Evolutionary conservation across 2,888 invertebrate species (phyloP).

Genomic region (Euclidia mi): DNA sequence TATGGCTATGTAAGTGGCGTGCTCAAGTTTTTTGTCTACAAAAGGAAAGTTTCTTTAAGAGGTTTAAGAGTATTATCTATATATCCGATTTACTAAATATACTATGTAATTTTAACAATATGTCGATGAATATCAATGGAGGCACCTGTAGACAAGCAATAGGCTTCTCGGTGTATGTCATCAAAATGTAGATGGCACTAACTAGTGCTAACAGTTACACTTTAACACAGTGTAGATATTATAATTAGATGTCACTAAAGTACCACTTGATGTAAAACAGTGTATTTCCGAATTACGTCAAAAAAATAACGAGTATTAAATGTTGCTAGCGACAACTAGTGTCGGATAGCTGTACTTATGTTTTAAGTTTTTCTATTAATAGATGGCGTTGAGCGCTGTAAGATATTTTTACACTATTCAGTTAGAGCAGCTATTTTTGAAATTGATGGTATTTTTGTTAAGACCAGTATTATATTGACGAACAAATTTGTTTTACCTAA

Average conservation of each 20-base stretch:
- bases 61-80: too few relatives aligned
- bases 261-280: constrained; percentile 27
- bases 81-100: too few relatives aligned
- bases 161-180: constrained; percentile 42
- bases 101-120: neutral
- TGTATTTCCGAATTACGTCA: constrained; percentile 51
- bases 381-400: constrained; percentile 42
- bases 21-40: too few relatives aligned
- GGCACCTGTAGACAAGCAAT: constrained; percentile 32
- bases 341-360: constrained; percentile 28
- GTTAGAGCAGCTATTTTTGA: constrained; percentile 48
- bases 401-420: constrained; percentile 47
- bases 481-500: constrained; percentile 46
- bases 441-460: constrained; percentile 39
- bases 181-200: constrained; percentile 41
- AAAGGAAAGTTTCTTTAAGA: too few relatives aligned
- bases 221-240: constrained; percentile 41
- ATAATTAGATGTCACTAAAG: constrained; percentile 29
- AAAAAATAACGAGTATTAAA: constrained; percentile 36
- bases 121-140: constrained; percentile 3
- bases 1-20: too few relatives aligned
- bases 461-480: constrained; percentile 47
- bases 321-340: constrained; percentile 35
- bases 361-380: constrained; percentile 41
- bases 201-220: constrained; percentile 38